Evolutionary conservation across 2,797 vertebrate species (phyloP).

Genomic region (Stomatorhinus walkeri): DNA sequence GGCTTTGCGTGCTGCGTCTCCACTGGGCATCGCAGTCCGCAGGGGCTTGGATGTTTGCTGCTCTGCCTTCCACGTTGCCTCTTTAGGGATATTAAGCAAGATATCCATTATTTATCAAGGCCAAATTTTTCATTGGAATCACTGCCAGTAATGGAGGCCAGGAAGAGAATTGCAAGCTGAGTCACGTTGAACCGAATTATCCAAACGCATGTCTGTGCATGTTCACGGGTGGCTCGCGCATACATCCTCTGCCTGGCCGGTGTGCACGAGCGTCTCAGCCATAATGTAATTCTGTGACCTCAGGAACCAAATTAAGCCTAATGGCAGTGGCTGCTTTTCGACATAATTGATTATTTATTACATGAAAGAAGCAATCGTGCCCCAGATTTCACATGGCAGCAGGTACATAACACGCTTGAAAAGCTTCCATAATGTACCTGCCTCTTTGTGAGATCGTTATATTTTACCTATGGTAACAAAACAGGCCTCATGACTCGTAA

Average conservation of each 20-base stretch:
- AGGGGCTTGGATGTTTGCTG: neutral
- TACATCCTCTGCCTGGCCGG: neutral
- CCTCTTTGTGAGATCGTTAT: neutral
- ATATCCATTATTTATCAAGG: slow-evolving; percentile 27
- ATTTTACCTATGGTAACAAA: neutral
- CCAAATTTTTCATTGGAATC: neutral
- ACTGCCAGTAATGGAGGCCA: neutral
- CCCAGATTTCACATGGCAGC: neutral
- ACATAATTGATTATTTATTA: neutral
- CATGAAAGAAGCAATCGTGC: neutral
- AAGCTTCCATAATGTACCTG: neutral
- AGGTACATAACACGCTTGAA: neutral
- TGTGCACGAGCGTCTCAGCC: neutral
- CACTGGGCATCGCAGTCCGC: neutral
- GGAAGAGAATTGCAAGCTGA: neutral
- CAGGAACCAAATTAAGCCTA: neutral
- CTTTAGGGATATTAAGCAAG: neutral
- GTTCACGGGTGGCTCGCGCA: neutral
- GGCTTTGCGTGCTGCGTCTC: neutral
- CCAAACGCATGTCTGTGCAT: neutral
- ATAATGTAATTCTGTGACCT: neutral
- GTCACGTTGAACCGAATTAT: neutral
- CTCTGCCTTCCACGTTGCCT: neutral
- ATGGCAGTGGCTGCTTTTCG: neutral
- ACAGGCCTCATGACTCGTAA: neutral